Conservation (phyloP, 2,113 vertebrate genomes). For the Xiphophorus hellerii region DNA sequence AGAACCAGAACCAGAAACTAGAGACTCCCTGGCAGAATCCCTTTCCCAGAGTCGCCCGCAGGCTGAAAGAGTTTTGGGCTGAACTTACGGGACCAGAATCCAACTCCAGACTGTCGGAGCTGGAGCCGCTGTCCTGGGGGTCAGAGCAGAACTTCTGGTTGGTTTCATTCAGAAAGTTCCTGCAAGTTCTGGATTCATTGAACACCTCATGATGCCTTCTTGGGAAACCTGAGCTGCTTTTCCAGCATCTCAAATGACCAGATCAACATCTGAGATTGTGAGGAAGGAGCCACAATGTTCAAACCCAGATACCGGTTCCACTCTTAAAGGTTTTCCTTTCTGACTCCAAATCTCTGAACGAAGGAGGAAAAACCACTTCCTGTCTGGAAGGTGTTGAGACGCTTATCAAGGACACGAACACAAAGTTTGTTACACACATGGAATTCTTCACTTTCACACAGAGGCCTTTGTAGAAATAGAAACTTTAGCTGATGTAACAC, state of each 20-base stretch:
- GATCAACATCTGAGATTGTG: too few relatives aligned
- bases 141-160: slow-evolving; percentile 32
- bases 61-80: slow-evolving; percentile 45
- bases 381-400: background rate
- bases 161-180: background rate
- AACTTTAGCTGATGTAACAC: too few relatives aligned
- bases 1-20: slow-evolving; percentile 20
- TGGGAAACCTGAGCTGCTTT: too few relatives aligned
- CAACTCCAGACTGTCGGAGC: slow-evolving; percentile 87
- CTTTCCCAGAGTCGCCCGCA: slow-evolving; percentile 72
- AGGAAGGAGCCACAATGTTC: too few relatives aligned
- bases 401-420: too few relatives aligned
- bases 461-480: too few relatives aligned
- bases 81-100: slow-evolving; percentile 90
- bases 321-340: background rate
- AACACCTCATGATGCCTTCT: too few relatives aligned
- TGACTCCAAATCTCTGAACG: background rate
- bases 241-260: too few relatives aligned
- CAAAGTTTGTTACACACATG: too few relatives aligned
- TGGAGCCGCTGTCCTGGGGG: slow-evolving; percentile 89
- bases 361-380: background rate
- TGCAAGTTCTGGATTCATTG: background rate
- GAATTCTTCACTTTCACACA: too few relatives aligned
- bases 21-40: slow-evolving; percentile 22
- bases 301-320: too few relatives aligned